Evolutionary conservation across 2,888 invertebrate genomes (phyloP).

Genomic region (Petrolisthes cinctipes): DNA sequence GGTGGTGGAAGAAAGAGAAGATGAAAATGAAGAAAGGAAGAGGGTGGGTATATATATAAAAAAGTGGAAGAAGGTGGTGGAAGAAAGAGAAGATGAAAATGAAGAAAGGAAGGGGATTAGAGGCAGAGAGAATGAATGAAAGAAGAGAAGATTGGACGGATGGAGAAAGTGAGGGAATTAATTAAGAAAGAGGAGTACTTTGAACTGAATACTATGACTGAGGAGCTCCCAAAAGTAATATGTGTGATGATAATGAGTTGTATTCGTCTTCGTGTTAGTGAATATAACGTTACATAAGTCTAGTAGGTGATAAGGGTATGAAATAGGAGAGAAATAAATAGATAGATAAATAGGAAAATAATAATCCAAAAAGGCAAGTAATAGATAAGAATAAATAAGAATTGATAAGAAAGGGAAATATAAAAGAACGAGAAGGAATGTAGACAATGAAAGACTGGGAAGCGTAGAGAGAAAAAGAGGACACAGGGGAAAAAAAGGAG

Average conservation of each 20-base stretch:
- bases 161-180: not conserved
- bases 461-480: not conserved
- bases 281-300: not conserved
- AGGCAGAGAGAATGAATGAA: not conserved
- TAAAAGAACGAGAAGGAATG: not conserved
- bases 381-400: not conserved
- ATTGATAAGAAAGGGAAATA: not conserved
- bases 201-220: no score
- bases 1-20: not conserved
- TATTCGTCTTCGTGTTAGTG: no score
- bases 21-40: not conserved
- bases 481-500: not conserved
- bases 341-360: not conserved
- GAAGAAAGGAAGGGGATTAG: not conserved
- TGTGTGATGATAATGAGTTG: no score
- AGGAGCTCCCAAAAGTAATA: no score
- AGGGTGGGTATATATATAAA: not conserved
- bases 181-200: not conserved
- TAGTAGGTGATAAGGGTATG: not conserved
- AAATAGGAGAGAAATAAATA: not conserved
- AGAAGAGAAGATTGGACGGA: not conserved
- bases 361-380: not conserved
- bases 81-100: not conserved
- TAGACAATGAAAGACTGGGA: not conserved
- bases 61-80: not conserved